phyloP scores from a whole-genome alignment of 2,888 invertebrate species.

The Aphrophora alni region DNA sequence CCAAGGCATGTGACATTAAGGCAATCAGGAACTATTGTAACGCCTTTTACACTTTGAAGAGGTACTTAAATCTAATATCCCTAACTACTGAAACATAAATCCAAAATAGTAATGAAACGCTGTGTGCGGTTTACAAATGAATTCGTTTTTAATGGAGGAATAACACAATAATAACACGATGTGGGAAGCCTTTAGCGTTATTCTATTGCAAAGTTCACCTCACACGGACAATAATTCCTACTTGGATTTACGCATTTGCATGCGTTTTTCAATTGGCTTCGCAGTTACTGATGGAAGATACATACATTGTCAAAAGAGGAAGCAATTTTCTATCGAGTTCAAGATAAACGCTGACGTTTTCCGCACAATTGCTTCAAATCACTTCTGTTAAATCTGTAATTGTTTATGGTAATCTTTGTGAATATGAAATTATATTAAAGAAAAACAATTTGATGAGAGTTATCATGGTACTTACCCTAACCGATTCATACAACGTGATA shows the following conservation, averaged over 20 bases:
- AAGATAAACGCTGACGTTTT: background rate
- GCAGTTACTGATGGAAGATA: slow-evolving; percentile 6
- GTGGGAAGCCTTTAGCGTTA: background rate
- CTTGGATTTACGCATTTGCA: background rate
- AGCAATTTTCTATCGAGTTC: background rate
- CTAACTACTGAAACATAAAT: background rate
- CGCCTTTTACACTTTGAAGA: background rate
- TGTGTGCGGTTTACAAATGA: background rate
- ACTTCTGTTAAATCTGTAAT: background rate
- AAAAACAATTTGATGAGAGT: too few species aligned
- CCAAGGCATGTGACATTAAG: background rate
- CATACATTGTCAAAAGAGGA: background rate
- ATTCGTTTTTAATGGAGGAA: background rate
- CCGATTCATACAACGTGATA: too few species aligned
- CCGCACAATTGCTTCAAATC: background rate
- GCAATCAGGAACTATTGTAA: background rate
- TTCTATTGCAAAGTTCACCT: background rate
- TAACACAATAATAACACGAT: background rate
- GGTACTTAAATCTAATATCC: slow-evolving; percentile 1
- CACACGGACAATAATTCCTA: background rate
- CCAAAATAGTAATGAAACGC: background rate
- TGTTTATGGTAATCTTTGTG: background rate
- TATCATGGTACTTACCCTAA: too few species aligned
- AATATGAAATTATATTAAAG: too few species aligned
- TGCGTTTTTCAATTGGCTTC: background rate